Percentiles rank a stretch among this genome's conserved stretches.
Evolutionary conservation across 2,888 invertebrate genomes (phyloP).

Genomic region (Acanthopleura granulata): DNA sequence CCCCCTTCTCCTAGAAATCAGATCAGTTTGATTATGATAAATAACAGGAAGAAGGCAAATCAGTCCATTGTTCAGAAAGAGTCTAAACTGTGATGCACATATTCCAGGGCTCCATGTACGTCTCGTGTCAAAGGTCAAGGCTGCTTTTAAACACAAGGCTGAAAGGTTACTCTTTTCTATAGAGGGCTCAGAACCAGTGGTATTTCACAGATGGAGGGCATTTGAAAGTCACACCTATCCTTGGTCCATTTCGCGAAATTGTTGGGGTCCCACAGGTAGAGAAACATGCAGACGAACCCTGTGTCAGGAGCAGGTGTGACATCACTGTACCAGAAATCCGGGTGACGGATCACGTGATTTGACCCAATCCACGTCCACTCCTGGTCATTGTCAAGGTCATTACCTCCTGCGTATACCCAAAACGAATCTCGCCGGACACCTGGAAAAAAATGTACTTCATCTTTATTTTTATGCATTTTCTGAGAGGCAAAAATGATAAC

Average conservation of each 20-base stretch:
- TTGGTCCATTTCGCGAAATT: constrained; percentile 14
- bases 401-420: constrained; percentile 14
- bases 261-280: not conserved
- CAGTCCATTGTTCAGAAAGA: too few species aligned
- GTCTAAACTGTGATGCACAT: too few species aligned
- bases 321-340: constrained; percentile 7
- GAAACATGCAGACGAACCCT: constrained; percentile 17
- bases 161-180: not conserved
- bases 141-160: not conserved
- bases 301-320: constrained; percentile 9
- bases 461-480: too few species aligned
- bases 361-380: constrained; percentile 15
- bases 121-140: too few species aligned
- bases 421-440: not conserved
- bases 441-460: not conserved
- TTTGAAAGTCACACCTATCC: constrained; percentile 11
- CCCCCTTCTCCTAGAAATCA: too few species aligned
- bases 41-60: too few species aligned
- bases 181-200: not conserved
- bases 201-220: constrained; percentile 15
- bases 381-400: constrained; percentile 14
- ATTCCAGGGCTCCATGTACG: too few species aligned
- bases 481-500: too few species aligned
- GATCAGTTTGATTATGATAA: too few species aligned
- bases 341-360: constrained; percentile 16